Percentiles rank a stretch among this genome's conserved stretches.
Evolutionary conservation across 2,113 vertebrate species (phyloP).

Genomic region (Gobio gobio): DNA sequence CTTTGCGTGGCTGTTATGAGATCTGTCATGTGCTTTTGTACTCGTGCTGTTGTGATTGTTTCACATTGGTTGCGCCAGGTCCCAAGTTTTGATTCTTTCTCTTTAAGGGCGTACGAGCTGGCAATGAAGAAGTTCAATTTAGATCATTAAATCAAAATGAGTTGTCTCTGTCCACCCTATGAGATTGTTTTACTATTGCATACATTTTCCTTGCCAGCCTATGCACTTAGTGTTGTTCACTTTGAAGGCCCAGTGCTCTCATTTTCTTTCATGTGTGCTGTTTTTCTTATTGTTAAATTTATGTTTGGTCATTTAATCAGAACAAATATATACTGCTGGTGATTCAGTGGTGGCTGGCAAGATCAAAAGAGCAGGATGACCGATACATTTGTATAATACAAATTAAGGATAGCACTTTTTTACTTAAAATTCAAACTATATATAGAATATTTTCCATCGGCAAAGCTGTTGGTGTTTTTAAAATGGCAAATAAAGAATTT

Average conservation of each 20-base stretch:
- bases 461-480: not conserved
- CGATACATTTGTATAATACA: not conserved
- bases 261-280: conserved; percentile 22
- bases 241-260: conserved; percentile 11
- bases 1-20: conserved; percentile 80
- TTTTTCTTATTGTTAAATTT: conserved; percentile 9
- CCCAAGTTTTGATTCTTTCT: not conserved
- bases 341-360: not conserved
- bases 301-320: conserved; percentile 1
- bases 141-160: not conserved
- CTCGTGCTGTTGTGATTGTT: not conserved
- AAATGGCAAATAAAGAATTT: not conserved
- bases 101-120: not conserved
- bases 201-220: conserved; percentile 41
- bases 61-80: conserved; percentile 31
- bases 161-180: not conserved
- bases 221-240: conserved; percentile 17
- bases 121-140: conserved; percentile 12
- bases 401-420: not conserved
- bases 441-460: not conserved
- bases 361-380: not conserved
- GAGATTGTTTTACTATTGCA: conserved; percentile 45
- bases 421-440: not conserved
- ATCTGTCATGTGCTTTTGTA: conserved; percentile 70
- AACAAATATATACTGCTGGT: not conserved